These are phyloP conservation scores for Ameiurus melas DNA, from an alignment of 2,113 vertebrate genomes.

Conservation along the genomic window DNA sequence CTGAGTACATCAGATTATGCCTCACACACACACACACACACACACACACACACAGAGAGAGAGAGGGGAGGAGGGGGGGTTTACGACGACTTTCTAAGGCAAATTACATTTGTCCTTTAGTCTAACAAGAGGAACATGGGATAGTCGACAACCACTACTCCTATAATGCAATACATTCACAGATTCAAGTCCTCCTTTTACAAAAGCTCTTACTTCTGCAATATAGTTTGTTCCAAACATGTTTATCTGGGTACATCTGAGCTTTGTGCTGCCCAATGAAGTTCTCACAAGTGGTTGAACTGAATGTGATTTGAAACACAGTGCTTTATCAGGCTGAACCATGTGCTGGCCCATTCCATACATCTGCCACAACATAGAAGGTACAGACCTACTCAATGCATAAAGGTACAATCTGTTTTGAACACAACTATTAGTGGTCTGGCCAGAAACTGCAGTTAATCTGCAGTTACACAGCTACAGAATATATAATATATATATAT, in stretches of 20 bases:
- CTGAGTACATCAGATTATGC: constrained; percentile 40
- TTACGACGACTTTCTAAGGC: no score
- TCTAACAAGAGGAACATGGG: background rate
- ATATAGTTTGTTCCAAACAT: background rate
- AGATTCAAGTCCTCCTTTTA: background rate
- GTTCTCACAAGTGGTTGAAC: background rate
- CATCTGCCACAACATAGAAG: background rate
- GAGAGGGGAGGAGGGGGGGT: no score
- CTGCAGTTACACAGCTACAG: background rate
- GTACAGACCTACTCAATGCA: background rate
- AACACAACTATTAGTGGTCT: background rate
- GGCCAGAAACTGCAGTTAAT: background rate
- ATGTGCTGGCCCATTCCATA: background rate
- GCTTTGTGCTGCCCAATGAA: background rate
- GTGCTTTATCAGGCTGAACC: constrained; percentile 13
- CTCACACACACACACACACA: background rate
- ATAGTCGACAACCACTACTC: background rate
- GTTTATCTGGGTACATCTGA: background rate
- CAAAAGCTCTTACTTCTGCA: background rate
- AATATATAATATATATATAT: no score
- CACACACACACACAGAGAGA: no score
- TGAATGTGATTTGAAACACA: constrained; percentile 1
- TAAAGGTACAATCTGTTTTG: background rate
- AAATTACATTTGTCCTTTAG: background rate
- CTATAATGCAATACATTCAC: background rate